phyloP scores from a whole-genome alignment of 2,797 vertebrate species.

The Pangasius mekongensis region DNA sequence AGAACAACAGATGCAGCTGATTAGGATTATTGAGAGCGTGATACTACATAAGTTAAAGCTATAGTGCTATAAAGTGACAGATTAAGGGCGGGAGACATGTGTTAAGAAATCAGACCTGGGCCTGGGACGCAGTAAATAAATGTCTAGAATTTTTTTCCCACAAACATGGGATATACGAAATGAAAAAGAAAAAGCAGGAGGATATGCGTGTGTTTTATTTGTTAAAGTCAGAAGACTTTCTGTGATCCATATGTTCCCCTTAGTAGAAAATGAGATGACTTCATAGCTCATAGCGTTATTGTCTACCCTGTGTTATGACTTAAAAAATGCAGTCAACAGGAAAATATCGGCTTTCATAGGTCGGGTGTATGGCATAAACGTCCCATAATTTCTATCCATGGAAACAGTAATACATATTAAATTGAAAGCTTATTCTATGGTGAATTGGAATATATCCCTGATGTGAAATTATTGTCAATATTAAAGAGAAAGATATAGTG shows the following conservation, averaged over 20 bases:
- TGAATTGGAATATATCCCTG: slow-evolving; percentile 16
- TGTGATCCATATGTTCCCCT: background rate
- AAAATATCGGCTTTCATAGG: background rate
- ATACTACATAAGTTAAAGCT: slow-evolving; percentile 98
- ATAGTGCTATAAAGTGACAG: slow-evolving; percentile 99
- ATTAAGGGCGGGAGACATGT: slow-evolving; percentile 82
- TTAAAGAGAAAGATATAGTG: slow-evolving; percentile 22
- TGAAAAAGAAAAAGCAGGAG: slow-evolving; percentile 51
- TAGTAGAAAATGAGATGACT: background rate
- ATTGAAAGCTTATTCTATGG: background rate
- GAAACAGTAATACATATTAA: slow-evolving; percentile 32
- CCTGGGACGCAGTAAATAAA: slow-evolving; percentile 91
- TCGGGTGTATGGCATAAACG: background rate
- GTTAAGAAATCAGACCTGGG: slow-evolving; percentile 92
- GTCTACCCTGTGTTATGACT: background rate
- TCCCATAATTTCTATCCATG: slow-evolving; percentile 1
- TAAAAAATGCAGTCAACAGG: background rate
- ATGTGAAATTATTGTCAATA: slow-evolving; percentile 21
- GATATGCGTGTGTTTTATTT: background rate
- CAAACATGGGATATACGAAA: slow-evolving; percentile 77
- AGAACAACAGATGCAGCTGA: slow-evolving; percentile 94
- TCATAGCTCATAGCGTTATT: slow-evolving; percentile 4
- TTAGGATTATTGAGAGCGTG: slow-evolving; percentile 98
- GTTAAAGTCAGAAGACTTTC: slow-evolving; percentile 43
- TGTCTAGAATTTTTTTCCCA: slow-evolving; percentile 79